These are phyloP conservation scores for Sitobion miscanthi DNA, from an alignment of 1,140 invertebrate species.

Conservation along the genomic window DNA sequence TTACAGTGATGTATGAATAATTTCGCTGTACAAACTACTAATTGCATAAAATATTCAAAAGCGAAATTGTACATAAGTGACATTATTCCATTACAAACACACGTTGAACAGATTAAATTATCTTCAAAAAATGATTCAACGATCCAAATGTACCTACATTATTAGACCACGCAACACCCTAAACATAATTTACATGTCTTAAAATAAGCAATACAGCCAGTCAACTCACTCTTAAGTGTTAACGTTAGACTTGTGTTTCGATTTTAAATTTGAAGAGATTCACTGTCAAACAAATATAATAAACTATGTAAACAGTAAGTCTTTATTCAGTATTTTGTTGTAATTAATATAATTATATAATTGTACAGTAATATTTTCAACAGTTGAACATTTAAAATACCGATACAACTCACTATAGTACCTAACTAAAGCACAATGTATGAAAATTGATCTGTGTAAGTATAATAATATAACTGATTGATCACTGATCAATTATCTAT, in stretches of 20 bases:
- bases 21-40: background rate
- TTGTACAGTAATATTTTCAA: background rate
- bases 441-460: background rate
- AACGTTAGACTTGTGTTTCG: background rate
- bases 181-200: background rate
- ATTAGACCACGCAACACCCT: background rate
- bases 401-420: background rate
- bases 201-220: background rate
- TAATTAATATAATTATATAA: background rate
- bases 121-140: background rate
- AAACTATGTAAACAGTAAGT: background rate
- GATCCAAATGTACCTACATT: background rate
- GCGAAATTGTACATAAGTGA: background rate
- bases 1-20: background rate
- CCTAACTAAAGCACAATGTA: background rate
- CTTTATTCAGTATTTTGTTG: background rate
- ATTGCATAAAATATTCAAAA: conserved; percentile 7
- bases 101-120: background rate
- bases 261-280: background rate
- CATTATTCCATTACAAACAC: background rate
- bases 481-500: background rate
- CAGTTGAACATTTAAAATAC: background rate
- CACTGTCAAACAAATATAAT: background rate
- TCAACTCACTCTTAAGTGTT: background rate
- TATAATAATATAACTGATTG: background rate